A percentile compares a stretch with the other conserved stretches of the same genome.
phyloP scores from a whole-genome alignment of 1,140 invertebrate species.

The Drosophila ercepeae region DNA sequence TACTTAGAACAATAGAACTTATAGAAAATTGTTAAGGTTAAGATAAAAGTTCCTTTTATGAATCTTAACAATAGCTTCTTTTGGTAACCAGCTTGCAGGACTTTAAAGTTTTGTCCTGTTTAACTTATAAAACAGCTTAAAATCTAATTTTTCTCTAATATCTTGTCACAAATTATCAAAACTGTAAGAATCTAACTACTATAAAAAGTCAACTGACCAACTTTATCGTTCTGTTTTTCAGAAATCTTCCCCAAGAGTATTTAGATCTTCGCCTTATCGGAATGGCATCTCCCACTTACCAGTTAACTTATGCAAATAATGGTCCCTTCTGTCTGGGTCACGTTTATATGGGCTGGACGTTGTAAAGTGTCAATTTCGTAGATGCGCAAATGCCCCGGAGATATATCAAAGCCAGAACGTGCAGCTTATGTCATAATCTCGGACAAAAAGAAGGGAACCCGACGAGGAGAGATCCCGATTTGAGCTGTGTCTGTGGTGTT shows the following conservation, averaged over 20 bases:
- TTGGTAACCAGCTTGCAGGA: too few species aligned
- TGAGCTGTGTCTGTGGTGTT: slow-evolving; percentile 53
- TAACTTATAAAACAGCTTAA: too few species aligned
- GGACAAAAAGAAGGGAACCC: slow-evolving; percentile 7
- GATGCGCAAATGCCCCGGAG: slow-evolving; percentile 44
- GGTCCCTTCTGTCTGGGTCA: slow-evolving; percentile 66
- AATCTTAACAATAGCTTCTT: too few species aligned
- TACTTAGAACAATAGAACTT: too few species aligned
- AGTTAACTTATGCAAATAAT: slow-evolving; percentile 71
- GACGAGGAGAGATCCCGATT: slow-evolving; percentile 5
- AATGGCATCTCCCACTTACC: slow-evolving; percentile 10
- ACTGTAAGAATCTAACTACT: too few species aligned
- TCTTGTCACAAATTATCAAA: too few species aligned
- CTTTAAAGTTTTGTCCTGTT: too few species aligned
- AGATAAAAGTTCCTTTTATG: too few species aligned
- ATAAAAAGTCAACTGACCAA: too few species aligned
- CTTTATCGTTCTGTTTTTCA: background rate
- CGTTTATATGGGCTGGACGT: slow-evolving; percentile 71
- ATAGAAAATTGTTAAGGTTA: too few species aligned
- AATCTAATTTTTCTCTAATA: too few species aligned
- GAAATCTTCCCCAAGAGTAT: slow-evolving; percentile 31
- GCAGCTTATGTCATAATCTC: slow-evolving; percentile 79
- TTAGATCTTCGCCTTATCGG: slow-evolving; percentile 28
- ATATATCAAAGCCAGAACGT: slow-evolving; percentile 69
- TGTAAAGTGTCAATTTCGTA: slow-evolving; percentile 81